phyloP scores from a whole-genome alignment of 2,113 vertebrate genomes.

The Amphilophus citrinellus region DNA sequence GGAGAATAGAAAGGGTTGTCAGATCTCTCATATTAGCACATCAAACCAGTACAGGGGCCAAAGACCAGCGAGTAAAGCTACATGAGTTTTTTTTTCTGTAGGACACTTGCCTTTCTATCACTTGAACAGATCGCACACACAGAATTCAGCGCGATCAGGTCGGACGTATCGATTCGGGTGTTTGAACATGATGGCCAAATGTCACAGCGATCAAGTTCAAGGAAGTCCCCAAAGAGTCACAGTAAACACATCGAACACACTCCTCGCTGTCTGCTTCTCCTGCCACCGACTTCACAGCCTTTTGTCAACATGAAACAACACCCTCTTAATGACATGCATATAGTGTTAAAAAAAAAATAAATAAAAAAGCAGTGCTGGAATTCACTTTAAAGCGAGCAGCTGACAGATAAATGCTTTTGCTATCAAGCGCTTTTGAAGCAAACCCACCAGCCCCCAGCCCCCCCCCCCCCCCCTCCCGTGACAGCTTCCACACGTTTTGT shows the following conservation, averaged over 20 bases:
- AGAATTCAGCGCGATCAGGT: not conserved
- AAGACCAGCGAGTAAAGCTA: not conserved
- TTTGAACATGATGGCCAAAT: not conserved
- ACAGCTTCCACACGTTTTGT: conserved; percentile 32
- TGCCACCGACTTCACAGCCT: conserved; percentile 21
- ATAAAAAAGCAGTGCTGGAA: not conserved
- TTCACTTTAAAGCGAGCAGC: conserved; percentile 59
- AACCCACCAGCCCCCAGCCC: not conserved
- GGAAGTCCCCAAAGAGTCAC: conserved; percentile 33
- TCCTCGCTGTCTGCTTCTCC: conserved; percentile 6
- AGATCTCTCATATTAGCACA: conserved; percentile 11
- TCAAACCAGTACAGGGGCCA: not conserved
- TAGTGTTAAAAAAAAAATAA: not conserved
- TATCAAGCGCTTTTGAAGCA: conserved; percentile 57
- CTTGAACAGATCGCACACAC: not conserved
- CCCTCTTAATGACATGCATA: conserved; percentile 18
- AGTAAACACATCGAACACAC: conserved; percentile 8
- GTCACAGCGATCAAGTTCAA: conserved; percentile 30
- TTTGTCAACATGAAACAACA: not conserved
- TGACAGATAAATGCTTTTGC: conserved; percentile 67
- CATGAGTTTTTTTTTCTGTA: not conserved
- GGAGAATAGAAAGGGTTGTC: conserved; percentile 13
- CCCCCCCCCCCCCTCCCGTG: conserved; percentile 8
- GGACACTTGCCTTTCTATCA: not conserved
- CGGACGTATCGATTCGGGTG: not conserved